phyloP scores from a whole-genome alignment of 2,888 invertebrate genomes.

The Hoplodrina blanda region DNA sequence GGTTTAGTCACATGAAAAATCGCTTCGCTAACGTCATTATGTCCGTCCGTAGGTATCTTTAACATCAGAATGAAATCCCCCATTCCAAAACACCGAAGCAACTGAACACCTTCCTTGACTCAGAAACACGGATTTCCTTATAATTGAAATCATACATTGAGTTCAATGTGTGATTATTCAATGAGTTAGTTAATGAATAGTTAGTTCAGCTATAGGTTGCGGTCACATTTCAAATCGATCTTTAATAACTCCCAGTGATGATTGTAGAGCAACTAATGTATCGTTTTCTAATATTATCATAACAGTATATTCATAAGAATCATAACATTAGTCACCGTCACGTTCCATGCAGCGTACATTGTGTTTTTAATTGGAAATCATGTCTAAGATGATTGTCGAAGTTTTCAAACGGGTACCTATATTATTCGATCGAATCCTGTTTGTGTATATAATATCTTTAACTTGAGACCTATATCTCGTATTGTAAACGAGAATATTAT shows the following conservation, averaged over 20 bases:
- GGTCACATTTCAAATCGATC: background rate
- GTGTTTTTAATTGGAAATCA: conserved; percentile 26
- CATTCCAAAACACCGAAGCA: background rate
- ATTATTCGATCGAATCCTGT: conserved; percentile 3
- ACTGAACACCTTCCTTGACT: conserved; percentile 1
- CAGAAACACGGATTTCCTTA: conserved; percentile 3
- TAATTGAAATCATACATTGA: background rate
- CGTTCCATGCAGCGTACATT: background rate
- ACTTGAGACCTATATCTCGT: conserved; percentile 6
- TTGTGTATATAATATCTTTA: conserved; percentile 10
- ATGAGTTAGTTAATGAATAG: background rate
- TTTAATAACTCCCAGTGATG: background rate
- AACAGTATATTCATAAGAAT: background rate
- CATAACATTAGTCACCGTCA: conserved; percentile 8
- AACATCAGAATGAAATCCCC: conserved; percentile 29
- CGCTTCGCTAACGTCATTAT: background rate
- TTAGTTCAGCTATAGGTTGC: background rate
- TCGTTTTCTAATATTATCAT: conserved; percentile 12
- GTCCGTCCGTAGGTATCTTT: background rate
- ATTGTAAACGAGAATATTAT: conserved; percentile 9
- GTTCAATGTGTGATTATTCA: too few species aligned
- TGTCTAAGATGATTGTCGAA: background rate
- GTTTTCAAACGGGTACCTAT: conserved; percentile 5
- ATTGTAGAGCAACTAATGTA: background rate
- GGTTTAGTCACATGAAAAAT: too few species aligned